Evolutionary conservation across 2,888 invertebrate species (phyloP).

Genomic region (Leptopterna dolabrata): DNA sequence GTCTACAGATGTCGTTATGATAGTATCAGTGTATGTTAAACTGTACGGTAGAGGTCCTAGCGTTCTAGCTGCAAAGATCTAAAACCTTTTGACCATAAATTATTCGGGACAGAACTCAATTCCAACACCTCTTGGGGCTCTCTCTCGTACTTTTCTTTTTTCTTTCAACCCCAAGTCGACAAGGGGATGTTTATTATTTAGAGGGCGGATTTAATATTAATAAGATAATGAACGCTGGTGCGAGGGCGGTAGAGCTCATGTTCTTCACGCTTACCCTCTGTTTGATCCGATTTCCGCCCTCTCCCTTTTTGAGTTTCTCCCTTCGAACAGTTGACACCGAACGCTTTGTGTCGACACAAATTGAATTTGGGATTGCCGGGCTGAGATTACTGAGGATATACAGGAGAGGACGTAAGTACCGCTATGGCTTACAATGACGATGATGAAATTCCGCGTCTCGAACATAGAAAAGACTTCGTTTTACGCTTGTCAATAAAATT

Average conservation of each 20-base stretch:
- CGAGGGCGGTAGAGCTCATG: not conserved
- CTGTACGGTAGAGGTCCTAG: no score
- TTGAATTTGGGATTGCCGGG: not conserved
- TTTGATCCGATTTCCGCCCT: conserved; percentile 19
- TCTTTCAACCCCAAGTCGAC: not conserved
- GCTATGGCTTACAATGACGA: not conserved
- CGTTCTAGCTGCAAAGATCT: no score
- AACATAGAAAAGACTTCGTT: no score
- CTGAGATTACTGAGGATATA: not conserved
- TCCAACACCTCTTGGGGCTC: not conserved
- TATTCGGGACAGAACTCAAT: not conserved
- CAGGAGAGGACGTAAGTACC: not conserved
- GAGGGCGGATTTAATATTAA: conserved; percentile 29
- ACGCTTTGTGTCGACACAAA: conserved; percentile 8
- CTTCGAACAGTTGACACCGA: not conserved
- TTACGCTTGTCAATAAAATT: not conserved
- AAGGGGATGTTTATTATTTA: conserved; percentile 21
- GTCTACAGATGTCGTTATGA: no score
- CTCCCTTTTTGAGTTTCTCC: not conserved
- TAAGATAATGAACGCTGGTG: conserved; percentile 19
- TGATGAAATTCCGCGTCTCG: not conserved
- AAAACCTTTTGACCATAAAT: no score
- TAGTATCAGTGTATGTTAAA: no score
- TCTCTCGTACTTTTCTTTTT: not conserved
- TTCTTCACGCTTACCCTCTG: conserved; percentile 20